phyloP scores from a whole-genome alignment of 1,140 invertebrate species.

The Drosophila tani region DNA sequence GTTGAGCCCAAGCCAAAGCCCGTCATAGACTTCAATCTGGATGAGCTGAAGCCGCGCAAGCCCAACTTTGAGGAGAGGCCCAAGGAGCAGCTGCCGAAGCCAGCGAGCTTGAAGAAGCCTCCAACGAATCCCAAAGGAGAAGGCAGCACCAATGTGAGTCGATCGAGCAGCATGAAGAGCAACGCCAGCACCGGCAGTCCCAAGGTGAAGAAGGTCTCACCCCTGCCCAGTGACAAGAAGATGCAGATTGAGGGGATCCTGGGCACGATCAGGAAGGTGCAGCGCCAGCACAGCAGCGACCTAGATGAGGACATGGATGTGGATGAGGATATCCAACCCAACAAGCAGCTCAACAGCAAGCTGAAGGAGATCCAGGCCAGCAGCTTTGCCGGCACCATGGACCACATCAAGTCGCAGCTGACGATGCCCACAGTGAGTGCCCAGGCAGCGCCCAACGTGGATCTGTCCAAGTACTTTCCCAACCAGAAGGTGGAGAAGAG shows the following conservation, averaged over 20 bases:
- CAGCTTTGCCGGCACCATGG: conserved; percentile 81
- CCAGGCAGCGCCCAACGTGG: conserved; percentile 59
- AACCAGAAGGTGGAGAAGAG: conserved; percentile 77
- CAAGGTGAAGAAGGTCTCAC: conserved; percentile 22
- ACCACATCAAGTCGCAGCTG: conserved; percentile 77
- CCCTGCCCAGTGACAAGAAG: conserved; percentile 45
- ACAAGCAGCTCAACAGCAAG: conserved; percentile 59
- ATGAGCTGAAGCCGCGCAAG: conserved; percentile 67
- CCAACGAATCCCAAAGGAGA: conserved; percentile 53
- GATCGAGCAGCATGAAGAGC: conserved; percentile 66
- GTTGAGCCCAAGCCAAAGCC: conserved; percentile 57
- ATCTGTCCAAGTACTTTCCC: conserved; percentile 84
- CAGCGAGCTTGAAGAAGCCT: conserved; percentile 34
- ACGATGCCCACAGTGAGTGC: conserved; percentile 73
- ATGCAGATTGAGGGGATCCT: conserved; percentile 73
- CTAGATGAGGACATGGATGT: conserved; percentile 57
- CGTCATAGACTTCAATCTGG: conserved; percentile 68
- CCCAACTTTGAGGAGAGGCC: conserved; percentile 72
- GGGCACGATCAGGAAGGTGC: conserved; percentile 60
- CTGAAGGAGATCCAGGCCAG: conserved; percentile 78
- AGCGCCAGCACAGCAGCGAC: conserved; percentile 49
- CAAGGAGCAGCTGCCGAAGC: conserved; percentile 54
- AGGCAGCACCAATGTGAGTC: conserved; percentile 60
- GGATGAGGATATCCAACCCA: conserved; percentile 32
- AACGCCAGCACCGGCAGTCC: conserved; percentile 58